Conservation (phyloP, 2,797 vertebrate genomes). For the Urocyon cinereoargenteus region DNA sequence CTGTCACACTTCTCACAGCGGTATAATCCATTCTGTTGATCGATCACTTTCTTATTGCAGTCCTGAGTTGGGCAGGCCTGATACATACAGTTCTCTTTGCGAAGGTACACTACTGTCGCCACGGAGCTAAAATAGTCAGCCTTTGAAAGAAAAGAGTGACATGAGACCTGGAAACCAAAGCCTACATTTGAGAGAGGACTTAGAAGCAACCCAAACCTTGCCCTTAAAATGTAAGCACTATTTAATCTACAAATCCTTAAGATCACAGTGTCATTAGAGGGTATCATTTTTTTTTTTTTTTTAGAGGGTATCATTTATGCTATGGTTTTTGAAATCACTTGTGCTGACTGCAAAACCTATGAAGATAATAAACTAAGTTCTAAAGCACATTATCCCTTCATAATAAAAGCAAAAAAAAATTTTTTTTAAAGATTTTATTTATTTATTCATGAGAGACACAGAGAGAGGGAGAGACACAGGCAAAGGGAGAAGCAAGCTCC, state of each 20-base stretch:
- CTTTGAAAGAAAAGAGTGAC: slow-evolving; percentile 85
- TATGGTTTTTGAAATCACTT: neutral
- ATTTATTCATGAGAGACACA: no score
- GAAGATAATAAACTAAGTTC: slow-evolving; percentile 1
- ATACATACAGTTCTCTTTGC: slow-evolving; percentile 98
- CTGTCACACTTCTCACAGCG: slow-evolving; percentile 98
- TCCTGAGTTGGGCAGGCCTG: slow-evolving; percentile 96
- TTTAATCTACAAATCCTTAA: neutral
- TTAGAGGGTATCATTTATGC: neutral
- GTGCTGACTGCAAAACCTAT: neutral
- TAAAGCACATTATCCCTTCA: neutral
- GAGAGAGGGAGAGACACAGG: no score
- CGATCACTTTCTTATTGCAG: slow-evolving; percentile 99
- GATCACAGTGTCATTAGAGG: neutral
- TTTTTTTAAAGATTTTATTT: no score
- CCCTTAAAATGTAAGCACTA: neutral
- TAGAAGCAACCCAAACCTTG: neutral
- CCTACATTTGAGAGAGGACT: neutral
- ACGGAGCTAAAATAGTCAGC: slow-evolving; percentile 96
- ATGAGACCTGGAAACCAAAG: slow-evolving; percentile 61
- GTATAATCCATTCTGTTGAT: slow-evolving; percentile 97
- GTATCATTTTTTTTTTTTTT: no score
- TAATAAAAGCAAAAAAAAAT: neutral
- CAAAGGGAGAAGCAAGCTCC: no score
- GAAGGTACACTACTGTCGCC: slow-evolving; percentile 95